phyloP scores from a whole-genome alignment of 2,113 vertebrate genomes.

The Colaptes auratus region DNA sequence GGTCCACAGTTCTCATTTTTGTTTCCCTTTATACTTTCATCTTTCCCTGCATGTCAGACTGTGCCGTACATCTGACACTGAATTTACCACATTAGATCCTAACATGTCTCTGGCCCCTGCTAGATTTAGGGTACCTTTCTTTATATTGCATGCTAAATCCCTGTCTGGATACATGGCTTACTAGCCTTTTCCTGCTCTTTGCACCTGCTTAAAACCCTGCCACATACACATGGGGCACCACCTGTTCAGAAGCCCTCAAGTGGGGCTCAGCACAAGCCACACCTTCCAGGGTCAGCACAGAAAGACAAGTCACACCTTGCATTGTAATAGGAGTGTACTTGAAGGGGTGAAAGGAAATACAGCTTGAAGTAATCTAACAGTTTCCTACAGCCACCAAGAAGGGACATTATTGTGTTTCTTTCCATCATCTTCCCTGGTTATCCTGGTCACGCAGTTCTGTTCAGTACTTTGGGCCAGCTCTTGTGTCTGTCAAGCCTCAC shows the following conservation, averaged over 20 bases:
- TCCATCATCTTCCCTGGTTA: not conserved
- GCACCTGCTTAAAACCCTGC: not conserved
- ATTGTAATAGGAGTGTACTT: not conserved
- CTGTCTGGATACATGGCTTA: not conserved
- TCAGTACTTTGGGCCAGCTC: not conserved
- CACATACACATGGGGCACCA: rapidly evolving
- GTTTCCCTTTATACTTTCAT: not conserved
- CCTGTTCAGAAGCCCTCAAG: not conserved
- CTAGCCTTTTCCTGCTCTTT: not conserved
- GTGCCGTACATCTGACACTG: not conserved
- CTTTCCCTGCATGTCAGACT: not conserved
- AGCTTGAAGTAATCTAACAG: not conserved
- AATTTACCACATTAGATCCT: not conserved
- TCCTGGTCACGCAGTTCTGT: not conserved
- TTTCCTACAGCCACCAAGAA: not conserved
- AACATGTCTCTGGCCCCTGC: not conserved
- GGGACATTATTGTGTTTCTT: not conserved
- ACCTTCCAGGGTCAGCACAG: not conserved
- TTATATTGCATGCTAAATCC: not conserved
- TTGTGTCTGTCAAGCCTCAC: not conserved
- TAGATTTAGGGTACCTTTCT: not conserved
- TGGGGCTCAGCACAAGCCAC: not conserved
- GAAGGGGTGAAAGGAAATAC: not conserved
- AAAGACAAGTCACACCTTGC: not conserved
- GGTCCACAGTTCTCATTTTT: not conserved